Conservation (phyloP, 2,113 vertebrate genomes). For the Calcarius ornatus region DNA sequence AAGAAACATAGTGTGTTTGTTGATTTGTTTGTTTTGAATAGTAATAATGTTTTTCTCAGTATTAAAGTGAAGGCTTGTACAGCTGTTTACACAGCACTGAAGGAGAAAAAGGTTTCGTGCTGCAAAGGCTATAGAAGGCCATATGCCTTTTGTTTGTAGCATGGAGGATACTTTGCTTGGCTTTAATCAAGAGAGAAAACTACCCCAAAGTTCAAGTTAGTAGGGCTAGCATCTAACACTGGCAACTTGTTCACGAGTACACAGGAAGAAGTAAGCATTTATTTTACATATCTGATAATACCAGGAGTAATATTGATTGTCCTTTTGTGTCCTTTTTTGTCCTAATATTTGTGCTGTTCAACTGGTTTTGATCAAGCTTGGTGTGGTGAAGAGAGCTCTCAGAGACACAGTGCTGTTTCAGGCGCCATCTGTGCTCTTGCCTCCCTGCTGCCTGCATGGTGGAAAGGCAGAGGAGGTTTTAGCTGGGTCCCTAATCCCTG, state of each 20-base stretch:
- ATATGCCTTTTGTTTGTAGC: not conserved
- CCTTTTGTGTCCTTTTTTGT: not conserved
- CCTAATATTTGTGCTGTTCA: not conserved
- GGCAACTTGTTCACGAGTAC: not conserved
- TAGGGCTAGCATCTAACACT: not conserved
- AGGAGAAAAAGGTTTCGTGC: not conserved
- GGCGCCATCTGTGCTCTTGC: not conserved
- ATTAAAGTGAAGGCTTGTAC: not conserved
- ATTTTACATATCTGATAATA: not conserved
- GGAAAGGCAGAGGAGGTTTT: not conserved
- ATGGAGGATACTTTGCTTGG: not conserved
- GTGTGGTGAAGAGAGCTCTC: not conserved
- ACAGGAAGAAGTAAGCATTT: not conserved
- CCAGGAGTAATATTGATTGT: not conserved
- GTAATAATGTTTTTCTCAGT: not conserved
- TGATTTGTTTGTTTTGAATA: not conserved
- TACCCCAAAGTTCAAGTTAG: not conserved
- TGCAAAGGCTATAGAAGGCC: not conserved
- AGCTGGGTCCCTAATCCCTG: not conserved
- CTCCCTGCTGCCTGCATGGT: not conserved
- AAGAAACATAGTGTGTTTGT: not conserved
- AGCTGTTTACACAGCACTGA: not conserved
- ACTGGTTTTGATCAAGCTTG: not conserved
- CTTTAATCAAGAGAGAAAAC: not conserved
- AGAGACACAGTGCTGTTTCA: not conserved